Base-by-base conservation (phyloP, 2,888 invertebrate species). In the Ypsolopha scabrella region DNA sequence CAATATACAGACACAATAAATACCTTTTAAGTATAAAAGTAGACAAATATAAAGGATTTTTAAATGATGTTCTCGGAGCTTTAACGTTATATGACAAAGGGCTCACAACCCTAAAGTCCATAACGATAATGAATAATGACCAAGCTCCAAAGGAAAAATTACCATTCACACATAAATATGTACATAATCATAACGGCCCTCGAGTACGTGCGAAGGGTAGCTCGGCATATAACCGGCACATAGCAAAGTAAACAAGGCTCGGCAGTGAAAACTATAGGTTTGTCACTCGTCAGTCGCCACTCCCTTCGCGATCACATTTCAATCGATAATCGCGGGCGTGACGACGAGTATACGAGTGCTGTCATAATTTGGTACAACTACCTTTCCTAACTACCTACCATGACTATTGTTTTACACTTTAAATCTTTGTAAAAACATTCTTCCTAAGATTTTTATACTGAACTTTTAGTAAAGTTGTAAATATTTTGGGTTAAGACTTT, bases 291-390 rank as follows among this genome's bases (percentile, higher is more conserved):
- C 24, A 24, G 24, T 24, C 52, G 55, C 56, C 55, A 57, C 58
- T 54, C 62, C 64, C 62, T 62, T 24, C 62, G 62, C 63, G 65
- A 66, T 68, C 64, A 57, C 54, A 61, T 68, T 68, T 61, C 66
- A 66, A 68, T 66, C 67, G 61, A 68, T 65, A 64, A 54, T 58
- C 55, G 49, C 53, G 53, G 43, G 58, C 58, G 59, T 60, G 60
- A 60, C 43, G 14, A 43, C n/a, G n/a, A 7, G 3, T 8, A 43
- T 6, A 43, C n/a, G n/a, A 7, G 38, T 8, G 24, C 43, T 9
- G 24, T 43, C 43, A 10, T 43, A 43, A 43, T 43, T 6, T n/a
- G n/a, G 43, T 6, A 11, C 43, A 43, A 9, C 43, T 24, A 13
- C 7, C 6, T 9, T 43, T 13, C 13, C 13, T 43, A 14, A 6